Base-by-base conservation (phyloP, 2,888 invertebrate species). In the Dryadula phaetusa region DNA sequence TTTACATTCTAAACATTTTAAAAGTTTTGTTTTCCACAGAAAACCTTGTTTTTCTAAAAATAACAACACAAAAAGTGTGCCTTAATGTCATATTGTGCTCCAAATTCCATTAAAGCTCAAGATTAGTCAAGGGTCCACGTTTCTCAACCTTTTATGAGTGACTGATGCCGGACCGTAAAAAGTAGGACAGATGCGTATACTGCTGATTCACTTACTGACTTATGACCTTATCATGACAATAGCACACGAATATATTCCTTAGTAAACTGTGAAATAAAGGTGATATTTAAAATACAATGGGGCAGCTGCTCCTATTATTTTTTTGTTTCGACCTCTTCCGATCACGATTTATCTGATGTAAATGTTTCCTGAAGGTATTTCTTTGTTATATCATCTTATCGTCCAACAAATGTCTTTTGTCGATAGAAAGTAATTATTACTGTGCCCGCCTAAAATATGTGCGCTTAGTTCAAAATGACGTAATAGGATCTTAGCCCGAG, bases 111-210 rank as follows among this genome's bases (percentile, higher is more conserved):
- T 64, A 73, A 63, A 67, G 53, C 56, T 64, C 34, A 64, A 71
- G 74, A 74, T 73, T 71, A 73, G 73, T 69, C 68, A 68, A 74
- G 73, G 70, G 70, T 70, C 66, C 67, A 70, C 62, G 65, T 72
- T 66, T 63, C 68, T 64, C 65, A 58, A 72, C 69, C 69, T 70
- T 72, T 74, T 69, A 69, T 72, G 70, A 69, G 65, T 68, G 65
- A 70, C 72, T 73, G 75, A 78, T 74, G 76, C 75, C 75, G 70
- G 75, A 60, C 74, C 68, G 74, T 74, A 76, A 78, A 78, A 78
- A 78, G 76, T 75, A 73, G 76, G 73, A 81, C 87, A 88, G 85
- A 83, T 88, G 85, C 81, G 83, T 83, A 82, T 79, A 81, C 73
- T 79, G 88, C 86, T 87, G 86, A 90, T 76, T 90, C 88, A 89